These are phyloP conservation scores for Bolborhynchus lineola DNA, from an alignment of 2,113 vertebrate genomes.

Conservation along the genomic window DNA sequence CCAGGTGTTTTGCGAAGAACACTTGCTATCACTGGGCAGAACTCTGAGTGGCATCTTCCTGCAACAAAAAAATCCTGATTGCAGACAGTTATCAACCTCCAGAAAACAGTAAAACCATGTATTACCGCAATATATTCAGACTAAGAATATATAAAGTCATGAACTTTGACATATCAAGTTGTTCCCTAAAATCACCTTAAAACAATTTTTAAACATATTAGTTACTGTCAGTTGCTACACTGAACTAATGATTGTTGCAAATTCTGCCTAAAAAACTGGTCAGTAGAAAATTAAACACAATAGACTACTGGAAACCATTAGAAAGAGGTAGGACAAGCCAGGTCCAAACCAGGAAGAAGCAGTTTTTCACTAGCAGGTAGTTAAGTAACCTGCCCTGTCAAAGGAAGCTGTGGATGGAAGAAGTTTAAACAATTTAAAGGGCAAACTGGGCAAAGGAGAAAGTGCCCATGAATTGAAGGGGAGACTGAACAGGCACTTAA, in stretches of 20 bases:
- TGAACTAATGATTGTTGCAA: background rate
- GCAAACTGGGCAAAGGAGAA: background rate
- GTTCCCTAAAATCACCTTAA: background rate
- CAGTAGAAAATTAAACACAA: background rate
- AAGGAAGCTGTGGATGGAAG: background rate
- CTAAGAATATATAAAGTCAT: background rate
- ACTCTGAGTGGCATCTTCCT: background rate
- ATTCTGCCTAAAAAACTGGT: background rate
- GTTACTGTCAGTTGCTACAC: background rate
- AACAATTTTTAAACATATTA: background rate
- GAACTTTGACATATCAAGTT: background rate
- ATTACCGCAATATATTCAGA: background rate
- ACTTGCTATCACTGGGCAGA: background rate
- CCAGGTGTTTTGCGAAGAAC: background rate
- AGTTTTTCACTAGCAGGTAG: background rate
- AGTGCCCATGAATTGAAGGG: background rate
- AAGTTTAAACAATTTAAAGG: background rate
- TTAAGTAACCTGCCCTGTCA: background rate
- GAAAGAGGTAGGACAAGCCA: background rate
- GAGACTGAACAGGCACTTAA: background rate
- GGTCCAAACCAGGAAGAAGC: background rate
- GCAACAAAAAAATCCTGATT: background rate
- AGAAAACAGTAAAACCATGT: background rate
- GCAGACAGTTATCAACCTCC: background rate
- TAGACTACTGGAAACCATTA: background rate